Base-by-base conservation (phyloP, 1,140 invertebrate genomes). In the Bradysia coprophila region DNA sequence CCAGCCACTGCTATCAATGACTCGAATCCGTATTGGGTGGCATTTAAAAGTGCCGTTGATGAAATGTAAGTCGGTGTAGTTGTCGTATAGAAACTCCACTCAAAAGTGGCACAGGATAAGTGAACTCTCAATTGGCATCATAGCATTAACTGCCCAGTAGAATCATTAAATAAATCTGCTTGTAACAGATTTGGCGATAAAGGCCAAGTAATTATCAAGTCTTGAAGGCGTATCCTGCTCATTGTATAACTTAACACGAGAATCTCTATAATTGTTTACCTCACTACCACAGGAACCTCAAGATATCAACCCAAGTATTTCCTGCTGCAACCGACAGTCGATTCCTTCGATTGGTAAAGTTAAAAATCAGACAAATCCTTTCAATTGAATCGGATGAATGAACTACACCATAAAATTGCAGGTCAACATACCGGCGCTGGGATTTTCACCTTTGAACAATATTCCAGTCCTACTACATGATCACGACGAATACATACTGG, bases 391-490 rank as follows among this genome's bases (percentile, higher is more conserved):
- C 28, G n/a, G 28, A 9, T 31, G 8, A 31, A 31, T n/a, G 8
- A 31, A 31, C 8, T 10, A 4, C 16, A 21, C 57, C 40, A 56
- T 61, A 51, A 64, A 62, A 52, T 59, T 66, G 24, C 13, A 22
- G 19, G n/a, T 71, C 20, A 81, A 78, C 3, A 69, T 83, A 28
- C 78, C 79, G 4, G 80, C 80, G 5, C 61, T 88, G 39, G 83
- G 83, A n/a, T 88, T 88, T 57, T 84, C 81, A 13, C 84, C 84
- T 0, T 85, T 89, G 67, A 83, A 76, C 56, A 68, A 78, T 50
- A 87, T 83, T 1, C 79, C 80, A 0, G 67, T 81, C 1, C 60
- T 85, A 4, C 61, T 85, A 2, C 84, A 88, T 51, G 81, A 86
- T 50, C 76, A 87, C 54, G 73, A 88, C 53, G 83, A 88, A 52